Evolutionary conservation across 1,140 invertebrate genomes (phyloP), one percentile per base, ranked within the genome.

Genomic region (Pteromalus puparum): DNA sequence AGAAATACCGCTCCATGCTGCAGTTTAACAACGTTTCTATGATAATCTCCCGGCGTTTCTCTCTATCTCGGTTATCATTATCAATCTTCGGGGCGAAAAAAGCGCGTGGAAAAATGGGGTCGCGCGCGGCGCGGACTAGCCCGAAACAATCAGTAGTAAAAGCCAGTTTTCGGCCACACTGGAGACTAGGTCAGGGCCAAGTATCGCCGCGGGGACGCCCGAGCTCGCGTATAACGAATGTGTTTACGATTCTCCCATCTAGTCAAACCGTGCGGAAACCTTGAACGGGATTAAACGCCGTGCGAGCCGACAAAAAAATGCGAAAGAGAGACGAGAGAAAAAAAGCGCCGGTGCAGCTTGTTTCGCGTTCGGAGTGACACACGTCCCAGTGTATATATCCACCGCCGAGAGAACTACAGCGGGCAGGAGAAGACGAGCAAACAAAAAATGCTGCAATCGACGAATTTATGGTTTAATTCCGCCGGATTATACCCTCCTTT

Each of bases 111-210:
- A 80, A 80, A 80, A 12, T 9, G 42, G 38, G 26, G 26, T 7
- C 7, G 24, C n/a, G 13, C 18, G 24, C n/a, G 13, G 4, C 48
- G 0, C 15, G 15, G 15, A 6, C 26, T 12, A n/a, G n/a, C 10
- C 30, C 1, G 18, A 82, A 82, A 76, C 2, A 76, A 82, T 82
- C 53, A 67, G 72, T 76, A 46, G 81, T 61, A 65, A 65, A 75
- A 75, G 72, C 6, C 30, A 82, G 34, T 76, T 67, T 82, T 76
- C 24, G 38, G 38, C n/a, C 1, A 9, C 24, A 48, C 7, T 26
- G 24, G 72, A 79, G 34, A 84, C 1, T 38, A 65, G 82, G 76
- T 78, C 76, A 79, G 1, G 82, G 68, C 46, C 82, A 79, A 78
- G 28, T 77, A 6, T 42, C 53, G 9, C 4, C 30, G 30, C 0